Base-by-base conservation (phyloP, 35 echinoderm and acorn worm species). In the Chiridota heheva region DNA sequence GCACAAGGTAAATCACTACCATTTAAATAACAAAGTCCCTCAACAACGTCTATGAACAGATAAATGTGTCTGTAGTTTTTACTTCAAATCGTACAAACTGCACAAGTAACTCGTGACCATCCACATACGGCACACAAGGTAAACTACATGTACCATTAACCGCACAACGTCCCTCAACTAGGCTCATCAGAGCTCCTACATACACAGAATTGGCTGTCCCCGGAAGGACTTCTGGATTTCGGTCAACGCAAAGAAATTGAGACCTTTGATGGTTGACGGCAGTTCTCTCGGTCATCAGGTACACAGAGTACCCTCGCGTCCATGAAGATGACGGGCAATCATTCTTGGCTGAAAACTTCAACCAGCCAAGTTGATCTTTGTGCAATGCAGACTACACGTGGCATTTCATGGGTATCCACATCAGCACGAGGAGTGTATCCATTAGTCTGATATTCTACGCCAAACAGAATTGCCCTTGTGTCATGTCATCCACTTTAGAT, bases 271-370 rank as follows among this genome's bases (percentile, higher is more conserved):
- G 80, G 12, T 30, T 46, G 4, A 15, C 5, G 18, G 40, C 32
- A 1, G 38, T 26, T 27, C 68, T 18, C 38, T 85, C 67, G 4
- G 82, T 69, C 51, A 60, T 60, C 44, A 85, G 67, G 53, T 85
- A 85, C n/a, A 67, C 82, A 2, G 16, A 12, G 48, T 85, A 85
- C 34, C 75, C 67, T 17, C 73, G 69, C 0, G 68, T 85, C 82
- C 82, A 85, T 25, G 49, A 47, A 15, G 16, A n/a, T 36, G 67
- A 55, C 2, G 82, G 82, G 33, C 82, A 85, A 0, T 17, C 33
- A 13, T 17, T 24, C 40, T 57, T 85, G 2, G 69, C 82, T 40
- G 82, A 70, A 26, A 85, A 26, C 82, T 75, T 85, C 18, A 85
- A 7, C 1, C n/a, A n/a, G n/a, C n/a, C 59, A 31, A 13, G 67